Conservation (phyloP, 1,140 invertebrate genomes). For the Halesus radiatus region DNA sequence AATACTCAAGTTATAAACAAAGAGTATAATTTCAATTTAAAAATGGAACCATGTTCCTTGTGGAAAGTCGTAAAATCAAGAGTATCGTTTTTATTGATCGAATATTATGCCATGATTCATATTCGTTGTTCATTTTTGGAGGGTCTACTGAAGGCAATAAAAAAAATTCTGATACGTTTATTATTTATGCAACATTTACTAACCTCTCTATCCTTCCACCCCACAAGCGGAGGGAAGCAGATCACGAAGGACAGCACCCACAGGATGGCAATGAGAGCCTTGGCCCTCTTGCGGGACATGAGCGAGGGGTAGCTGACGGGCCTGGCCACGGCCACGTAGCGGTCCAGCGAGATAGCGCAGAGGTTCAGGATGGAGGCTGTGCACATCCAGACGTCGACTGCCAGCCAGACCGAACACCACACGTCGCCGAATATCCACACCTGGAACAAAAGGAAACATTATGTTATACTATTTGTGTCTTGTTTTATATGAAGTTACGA, state of each 20-base stretch:
- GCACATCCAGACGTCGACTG: conserved; percentile 96
- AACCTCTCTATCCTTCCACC: conserved; percentile 90
- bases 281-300: conserved; percentile 91
- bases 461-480: no score
- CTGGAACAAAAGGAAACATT: conserved; percentile 66
- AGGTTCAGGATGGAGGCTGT: conserved; percentile 96
- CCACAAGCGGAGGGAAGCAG: conserved; percentile 95
- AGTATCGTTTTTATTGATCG: neutral
- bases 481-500: no score
- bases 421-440: conserved; percentile 94
- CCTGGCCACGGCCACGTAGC: conserved; percentile 94
- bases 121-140: no score
- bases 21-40: no score
- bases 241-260: conserved; percentile 97
- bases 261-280: conserved; percentile 88
- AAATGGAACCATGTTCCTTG: no score
- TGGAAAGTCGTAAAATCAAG: neutral
- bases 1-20: no score
- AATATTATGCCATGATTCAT: no score
- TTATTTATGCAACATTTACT: conserved; percentile 40
- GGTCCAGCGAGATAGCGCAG: conserved; percentile 91
- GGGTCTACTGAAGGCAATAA: no score
- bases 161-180: neutral
- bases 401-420: conserved; percentile 94
- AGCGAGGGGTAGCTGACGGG: conserved; percentile 94